Conservation (phyloP, 1,140 invertebrate species). For the Ditylenchus dipsaci region DNA sequence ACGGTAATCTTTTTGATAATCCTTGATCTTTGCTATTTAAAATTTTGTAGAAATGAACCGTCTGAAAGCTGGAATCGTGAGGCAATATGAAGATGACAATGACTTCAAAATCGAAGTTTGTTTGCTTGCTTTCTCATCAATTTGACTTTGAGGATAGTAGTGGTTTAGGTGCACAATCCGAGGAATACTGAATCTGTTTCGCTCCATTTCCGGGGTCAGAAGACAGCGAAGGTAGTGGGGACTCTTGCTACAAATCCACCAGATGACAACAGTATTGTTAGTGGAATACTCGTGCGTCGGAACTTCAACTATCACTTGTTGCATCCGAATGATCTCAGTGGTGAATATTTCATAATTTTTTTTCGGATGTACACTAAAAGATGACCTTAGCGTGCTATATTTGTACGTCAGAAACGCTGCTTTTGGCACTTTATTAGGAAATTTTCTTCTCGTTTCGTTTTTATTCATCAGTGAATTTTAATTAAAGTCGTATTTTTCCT, state of each 20-base stretch:
- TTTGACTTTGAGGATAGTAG: slow-evolving; percentile 1
- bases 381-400: too few species aligned
- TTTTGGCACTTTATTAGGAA: too few species aligned
- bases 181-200: slow-evolving; percentile 87
- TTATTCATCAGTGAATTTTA: too few species aligned
- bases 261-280: slow-evolving; percentile 33
- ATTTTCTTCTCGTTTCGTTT: too few species aligned
- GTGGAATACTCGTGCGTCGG: slow-evolving; percentile 85
- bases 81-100: slow-evolving; percentile 86
- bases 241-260: slow-evolving; percentile 37
- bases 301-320: slow-evolving; percentile 98
- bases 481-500: too few species aligned
- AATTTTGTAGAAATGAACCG: slow-evolving; percentile 74
- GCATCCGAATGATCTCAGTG: slow-evolving; percentile 74
- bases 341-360: slow-evolving; percentile 18
- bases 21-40: too few species aligned
- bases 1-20: slow-evolving; percentile 60
- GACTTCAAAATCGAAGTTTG: slow-evolving; percentile 68
- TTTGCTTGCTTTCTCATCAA: neutral
- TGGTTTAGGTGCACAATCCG: slow-evolving; percentile 77
- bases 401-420: too few species aligned
- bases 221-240: slow-evolving; percentile 80
- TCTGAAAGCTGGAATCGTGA: slow-evolving; percentile 82
- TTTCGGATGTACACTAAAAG: neutral
- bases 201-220: slow-evolving; percentile 90